phyloP scores from a whole-genome alignment of 2,113 vertebrate genomes.

The Epinephelus lanceolatus region DNA sequence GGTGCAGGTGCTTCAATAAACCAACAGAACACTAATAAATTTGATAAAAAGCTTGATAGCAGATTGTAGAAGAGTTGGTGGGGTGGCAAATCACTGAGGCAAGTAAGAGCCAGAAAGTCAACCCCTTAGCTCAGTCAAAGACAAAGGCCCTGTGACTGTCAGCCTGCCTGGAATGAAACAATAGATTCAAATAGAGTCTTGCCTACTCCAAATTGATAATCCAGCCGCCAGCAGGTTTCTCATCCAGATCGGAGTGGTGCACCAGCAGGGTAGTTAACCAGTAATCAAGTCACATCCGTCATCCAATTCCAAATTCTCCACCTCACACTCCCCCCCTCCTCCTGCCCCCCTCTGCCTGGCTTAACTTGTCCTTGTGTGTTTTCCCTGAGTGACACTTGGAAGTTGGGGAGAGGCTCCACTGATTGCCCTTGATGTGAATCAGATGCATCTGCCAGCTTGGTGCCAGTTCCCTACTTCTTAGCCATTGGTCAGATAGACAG shows the following conservation, averaged over 20 bases:
- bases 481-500: conserved; percentile 14
- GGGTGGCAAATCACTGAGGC: conserved; percentile 48
- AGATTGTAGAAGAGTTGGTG: conserved; percentile 40
- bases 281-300: conserved; percentile 81
- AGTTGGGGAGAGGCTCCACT: conserved; percentile 62
- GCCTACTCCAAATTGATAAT: conserved; percentile 69
- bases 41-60: conserved; percentile 45
- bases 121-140: conserved; percentile 28
- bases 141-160: conserved; percentile 26
- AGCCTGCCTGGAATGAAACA: conserved; percentile 56
- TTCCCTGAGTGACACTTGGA: conserved; percentile 67
- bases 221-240: conserved; percentile 58
- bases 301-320: conserved; percentile 73
- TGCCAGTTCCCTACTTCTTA: conserved; percentile 56
- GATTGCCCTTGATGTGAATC: conserved; percentile 77
- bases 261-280: conserved; percentile 74
- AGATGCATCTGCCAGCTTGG: conserved; percentile 61
- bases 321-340: conserved; percentile 21
- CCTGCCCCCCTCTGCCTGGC: conserved; percentile 26
- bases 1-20: conserved; percentile 30
- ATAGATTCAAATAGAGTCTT: conserved; percentile 64
- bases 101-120: conserved; percentile 26
- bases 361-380: conserved; percentile 64
- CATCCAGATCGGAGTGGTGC: conserved; percentile 59
- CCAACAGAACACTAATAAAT: conserved; percentile 24